Evolutionary conservation across 2,113 vertebrate species (phyloP).

Genomic region (Callopanchax toddi): DNA sequence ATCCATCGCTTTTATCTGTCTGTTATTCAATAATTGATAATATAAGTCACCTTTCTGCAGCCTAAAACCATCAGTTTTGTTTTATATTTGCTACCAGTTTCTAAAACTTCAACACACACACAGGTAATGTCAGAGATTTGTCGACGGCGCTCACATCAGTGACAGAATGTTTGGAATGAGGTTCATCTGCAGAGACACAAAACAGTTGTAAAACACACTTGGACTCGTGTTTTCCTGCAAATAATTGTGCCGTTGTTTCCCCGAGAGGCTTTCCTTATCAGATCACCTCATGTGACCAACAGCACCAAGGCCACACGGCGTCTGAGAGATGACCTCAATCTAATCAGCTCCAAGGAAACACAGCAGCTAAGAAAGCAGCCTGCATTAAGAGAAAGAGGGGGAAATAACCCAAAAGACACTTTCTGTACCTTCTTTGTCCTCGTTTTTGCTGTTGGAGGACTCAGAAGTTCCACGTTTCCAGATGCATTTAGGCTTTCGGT

Average conservation of each 20-base stretch:
- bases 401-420: neutral
- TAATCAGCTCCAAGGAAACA: slow-evolving; percentile 39
- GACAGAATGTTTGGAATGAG: slow-evolving; percentile 6
- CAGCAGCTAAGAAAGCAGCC: slow-evolving; percentile 41
- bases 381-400: neutral
- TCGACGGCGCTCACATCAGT: slow-evolving; percentile 3
- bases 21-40: too few relatives aligned
- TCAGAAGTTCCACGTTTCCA: slow-evolving; percentile 16
- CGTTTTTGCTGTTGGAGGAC: slow-evolving; percentile 13
- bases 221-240: slow-evolving; percentile 18
- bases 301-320: slow-evolving; percentile 33
- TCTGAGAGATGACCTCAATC: slow-evolving; percentile 37
- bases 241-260: slow-evolving; percentile 37
- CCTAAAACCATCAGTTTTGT: too few relatives aligned
- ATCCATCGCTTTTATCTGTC: too few relatives aligned
- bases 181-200: slow-evolving; percentile 24
- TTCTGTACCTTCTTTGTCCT: slow-evolving; percentile 71
- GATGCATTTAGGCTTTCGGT: neutral
- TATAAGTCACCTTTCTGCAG: too few relatives aligned
- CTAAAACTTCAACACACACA: slow-evolving; percentile 16
- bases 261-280: slow-evolving; percentile 57
- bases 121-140: slow-evolving; percentile 7
- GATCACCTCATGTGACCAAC: slow-evolving; percentile 65
- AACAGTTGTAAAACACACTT: slow-evolving; percentile 12
- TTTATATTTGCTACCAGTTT: neutral